phyloP scores from a whole-genome alignment of 2,113 vertebrate genomes.

The Indicator maculatus region DNA sequence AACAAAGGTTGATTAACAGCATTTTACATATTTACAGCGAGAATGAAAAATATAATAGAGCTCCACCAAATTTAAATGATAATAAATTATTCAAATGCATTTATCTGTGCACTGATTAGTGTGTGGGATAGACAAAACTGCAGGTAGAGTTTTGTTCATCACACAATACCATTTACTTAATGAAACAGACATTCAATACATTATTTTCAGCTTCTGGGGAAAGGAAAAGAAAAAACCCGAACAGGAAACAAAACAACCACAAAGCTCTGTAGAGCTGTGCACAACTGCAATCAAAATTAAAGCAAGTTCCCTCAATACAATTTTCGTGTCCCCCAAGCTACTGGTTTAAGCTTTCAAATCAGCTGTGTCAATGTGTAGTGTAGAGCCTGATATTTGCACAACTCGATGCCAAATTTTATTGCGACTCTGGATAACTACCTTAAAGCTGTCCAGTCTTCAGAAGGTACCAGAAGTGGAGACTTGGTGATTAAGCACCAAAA shows the following conservation, averaged over 20 bases:
- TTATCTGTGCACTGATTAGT: slow-evolving; percentile 29
- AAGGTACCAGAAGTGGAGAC: background rate
- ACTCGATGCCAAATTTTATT: background rate
- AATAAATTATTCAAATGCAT: slow-evolving; percentile 63
- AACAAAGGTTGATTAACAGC: slow-evolving; percentile 71
- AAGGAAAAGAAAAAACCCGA: too few species aligned
- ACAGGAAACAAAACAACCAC: too few species aligned
- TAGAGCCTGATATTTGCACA: background rate
- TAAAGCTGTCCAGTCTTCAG: background rate
- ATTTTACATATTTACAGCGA: slow-evolving; percentile 66
- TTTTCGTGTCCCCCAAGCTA: background rate
- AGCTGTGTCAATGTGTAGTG: background rate
- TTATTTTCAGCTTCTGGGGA: background rate
- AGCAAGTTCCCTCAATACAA: background rate
- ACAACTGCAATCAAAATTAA: background rate
- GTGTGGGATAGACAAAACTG: background rate
- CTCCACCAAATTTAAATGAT: slow-evolving; percentile 30
- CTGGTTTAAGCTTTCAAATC: background rate
- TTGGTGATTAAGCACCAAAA: background rate
- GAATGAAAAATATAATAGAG: slow-evolving; percentile 62
- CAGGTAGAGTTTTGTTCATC: background rate
- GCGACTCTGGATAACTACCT: background rate
- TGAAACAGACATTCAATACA: background rate
- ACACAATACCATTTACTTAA: background rate
- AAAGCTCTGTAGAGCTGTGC: background rate